Evolutionary conservation across 2,797 vertebrate species (phyloP).

Genomic region (Thunnus albacares): DNA sequence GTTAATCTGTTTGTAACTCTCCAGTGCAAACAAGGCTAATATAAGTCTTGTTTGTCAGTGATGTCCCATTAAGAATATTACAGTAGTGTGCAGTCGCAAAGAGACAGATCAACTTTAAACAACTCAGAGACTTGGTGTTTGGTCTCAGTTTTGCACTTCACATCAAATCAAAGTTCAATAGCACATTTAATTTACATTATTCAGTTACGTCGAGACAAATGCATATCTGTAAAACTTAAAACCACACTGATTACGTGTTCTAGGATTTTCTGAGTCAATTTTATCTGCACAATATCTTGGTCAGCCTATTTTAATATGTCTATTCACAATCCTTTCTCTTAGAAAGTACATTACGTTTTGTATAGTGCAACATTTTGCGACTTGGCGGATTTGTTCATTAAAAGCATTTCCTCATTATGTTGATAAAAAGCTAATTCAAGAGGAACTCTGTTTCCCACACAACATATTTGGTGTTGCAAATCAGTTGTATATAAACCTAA

Average conservation of each 20-base stretch:
- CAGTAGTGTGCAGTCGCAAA: neutral
- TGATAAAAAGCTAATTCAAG: neutral
- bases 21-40: neutral
- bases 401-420: neutral
- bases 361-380: neutral
- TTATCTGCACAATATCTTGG: neutral
- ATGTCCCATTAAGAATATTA: neutral
- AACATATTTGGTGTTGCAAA: neutral
- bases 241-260: neutral
- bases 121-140: neutral
- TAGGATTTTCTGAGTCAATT: neutral
- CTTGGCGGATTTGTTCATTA: neutral
- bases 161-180: constrained; percentile 14
- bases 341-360: neutral
- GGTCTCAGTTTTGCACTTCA: constrained; percentile 14
- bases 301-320: neutral
- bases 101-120: neutral
- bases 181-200: constrained; percentile 14
- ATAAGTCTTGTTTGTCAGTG: neutral
- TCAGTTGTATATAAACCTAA: neutral
- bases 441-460: neutral
- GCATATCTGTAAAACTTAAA: neutral
- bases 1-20: neutral
- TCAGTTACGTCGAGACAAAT: neutral
- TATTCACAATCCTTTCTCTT: neutral